Base-by-base conservation (phyloP, 2,113 vertebrate genomes). In the Calidris pugnax region DNA sequence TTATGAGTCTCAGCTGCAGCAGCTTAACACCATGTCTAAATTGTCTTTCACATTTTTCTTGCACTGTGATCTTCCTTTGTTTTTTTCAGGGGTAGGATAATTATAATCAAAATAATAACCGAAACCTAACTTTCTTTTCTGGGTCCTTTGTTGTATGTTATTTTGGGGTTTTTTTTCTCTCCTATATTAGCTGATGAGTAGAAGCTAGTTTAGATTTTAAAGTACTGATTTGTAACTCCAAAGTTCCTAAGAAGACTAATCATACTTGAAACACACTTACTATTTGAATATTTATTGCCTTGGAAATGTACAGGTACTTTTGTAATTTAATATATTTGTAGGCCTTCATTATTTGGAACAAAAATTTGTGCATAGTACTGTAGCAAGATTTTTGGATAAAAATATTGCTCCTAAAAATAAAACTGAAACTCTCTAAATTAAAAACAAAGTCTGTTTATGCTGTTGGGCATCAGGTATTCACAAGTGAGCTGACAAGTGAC, bases 61-160 rank as follows among this genome's bases (percentile, higher is more conserved):
- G 96, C 85, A 66, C 66, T 95, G 72, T 45, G 76, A 87, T 69
- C 64, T 95, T 96, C 72, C 68, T 95, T 77, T 45, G 63, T 48
- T 80, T 92, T 85, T 90, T 85, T 86, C 55, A 89, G 87, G 56
- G 9, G 55, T 89, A 92, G 69, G 75, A 72, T 93, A 96, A 95
- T 73, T 56, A 71, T 53, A 94, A 97, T 68, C 23, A 55, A 97
- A 97, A 95, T 64, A 96, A 96, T 91, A 97, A 89, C 72, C 85
- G 94, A 96, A 96, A 86, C 14, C 32, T 94, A 92, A 78, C 73
- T 90, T 95, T 96, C 48, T 97, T 93, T 92, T 92, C 95, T 83
- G 84, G 7, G 67, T 63, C 22, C 19, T 80, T 83, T 72, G 3
- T 50, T 68, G 8, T 17, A 50, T 83, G n/a, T 39, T 91, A 22